A percentile compares a stretch with the other conserved stretches of the same genome.
These are phyloP conservation scores for Tetragonula clypearis DNA, from an alignment of 1,140 invertebrate species.

Conservation along the genomic window DNA sequence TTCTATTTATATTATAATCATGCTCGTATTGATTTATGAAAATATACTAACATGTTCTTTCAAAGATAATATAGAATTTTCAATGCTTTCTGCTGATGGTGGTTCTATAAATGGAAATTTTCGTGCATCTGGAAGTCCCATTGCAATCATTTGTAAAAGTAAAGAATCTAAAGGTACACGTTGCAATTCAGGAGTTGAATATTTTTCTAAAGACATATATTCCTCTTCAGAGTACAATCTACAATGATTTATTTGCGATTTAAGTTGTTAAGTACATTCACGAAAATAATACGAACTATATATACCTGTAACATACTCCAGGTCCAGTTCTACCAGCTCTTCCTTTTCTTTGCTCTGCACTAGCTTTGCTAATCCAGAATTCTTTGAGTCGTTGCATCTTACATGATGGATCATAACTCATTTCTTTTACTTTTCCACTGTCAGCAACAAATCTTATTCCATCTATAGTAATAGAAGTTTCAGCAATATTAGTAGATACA, in stretches of 20 bases:
- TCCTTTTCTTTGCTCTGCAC: constrained; percentile 98
- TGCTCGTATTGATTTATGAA: constrained; percentile 40
- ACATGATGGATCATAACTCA: constrained; percentile 95
- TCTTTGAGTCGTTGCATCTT: constrained; percentile 95
- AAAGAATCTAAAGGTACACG: constrained; percentile 96
- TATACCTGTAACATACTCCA: constrained; percentile 83
- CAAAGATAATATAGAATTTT: constrained; percentile 92
- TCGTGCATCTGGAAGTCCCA: constrained; percentile 95
- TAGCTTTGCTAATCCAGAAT: constrained; percentile 98
- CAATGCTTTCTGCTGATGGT: constrained; percentile 90
- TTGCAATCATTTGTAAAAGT: constrained; percentile 96
- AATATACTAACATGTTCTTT: constrained; percentile 91
- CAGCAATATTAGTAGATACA: constrained; percentile 99
- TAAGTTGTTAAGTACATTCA: constrained; percentile 53
- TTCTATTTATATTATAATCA: constrained; percentile 33
- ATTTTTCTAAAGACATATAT: constrained; percentile 89
- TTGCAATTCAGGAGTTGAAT: constrained; percentile 94
- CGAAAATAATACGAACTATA: not conserved
- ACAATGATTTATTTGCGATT: constrained; percentile 76
- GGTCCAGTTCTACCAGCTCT: constrained; percentile 91
- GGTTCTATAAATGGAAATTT: constrained; percentile 98
- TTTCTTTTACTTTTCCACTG: constrained; percentile 98
- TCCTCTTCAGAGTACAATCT: constrained; percentile 95
- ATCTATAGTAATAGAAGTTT: constrained; percentile 99
- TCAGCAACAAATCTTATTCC: constrained; percentile 99